These are phyloP conservation scores for Penelope pileata DNA, from an alignment of 2,113 vertebrate species.

Conservation along the genomic window DNA sequence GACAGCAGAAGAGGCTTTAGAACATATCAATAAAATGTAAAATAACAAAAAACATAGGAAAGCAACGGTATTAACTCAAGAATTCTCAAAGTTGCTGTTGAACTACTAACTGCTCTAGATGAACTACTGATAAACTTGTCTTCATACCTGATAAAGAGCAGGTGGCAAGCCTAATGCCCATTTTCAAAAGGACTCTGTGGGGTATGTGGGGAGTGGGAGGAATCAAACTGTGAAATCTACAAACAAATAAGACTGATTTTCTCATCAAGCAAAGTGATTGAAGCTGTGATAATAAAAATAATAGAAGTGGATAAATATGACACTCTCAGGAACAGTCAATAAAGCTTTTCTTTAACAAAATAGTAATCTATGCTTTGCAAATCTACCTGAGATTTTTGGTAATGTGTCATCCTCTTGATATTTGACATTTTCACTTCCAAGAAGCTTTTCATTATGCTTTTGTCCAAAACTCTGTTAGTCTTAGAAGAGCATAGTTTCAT, in stretches of 20 bases:
- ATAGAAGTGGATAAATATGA: neutral
- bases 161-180: neutral
- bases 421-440: neutral
- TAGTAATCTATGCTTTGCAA: neutral
- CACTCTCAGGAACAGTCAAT: neutral
- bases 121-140: neutral
- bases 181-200: neutral
- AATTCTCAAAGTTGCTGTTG: neutral
- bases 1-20: constrained; percentile 20
- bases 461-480: neutral
- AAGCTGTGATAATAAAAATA: constrained; percentile 5
- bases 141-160: neutral
- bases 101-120: neutral
- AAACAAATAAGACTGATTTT: neutral
- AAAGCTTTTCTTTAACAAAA: neutral
- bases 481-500: neutral
- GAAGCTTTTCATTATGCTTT: neutral
- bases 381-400: neutral
- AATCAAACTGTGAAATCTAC: neutral
- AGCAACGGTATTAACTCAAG: constrained; percentile 11
- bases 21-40: neutral
- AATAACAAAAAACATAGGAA: neutral
- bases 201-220: accelerated
- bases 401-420: neutral
- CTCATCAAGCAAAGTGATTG: neutral